Evolutionary conservation across 1,140 invertebrate species (phyloP).

Genomic region (Drosophila albomicans): DNA sequence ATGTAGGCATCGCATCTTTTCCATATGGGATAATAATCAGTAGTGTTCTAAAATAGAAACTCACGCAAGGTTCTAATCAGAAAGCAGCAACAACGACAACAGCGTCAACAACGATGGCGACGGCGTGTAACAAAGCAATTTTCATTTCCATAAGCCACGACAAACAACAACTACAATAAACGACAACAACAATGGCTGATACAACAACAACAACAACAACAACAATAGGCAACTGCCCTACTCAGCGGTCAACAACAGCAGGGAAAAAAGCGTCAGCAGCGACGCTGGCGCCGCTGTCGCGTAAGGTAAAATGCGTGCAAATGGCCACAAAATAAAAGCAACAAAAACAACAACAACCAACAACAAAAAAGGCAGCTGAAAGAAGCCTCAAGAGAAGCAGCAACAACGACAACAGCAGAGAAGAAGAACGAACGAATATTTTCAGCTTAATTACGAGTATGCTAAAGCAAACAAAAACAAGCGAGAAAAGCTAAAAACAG

Average conservation of each 20-base stretch:
- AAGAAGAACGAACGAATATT: constrained; percentile 47
- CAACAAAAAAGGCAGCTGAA: constrained; percentile 12
- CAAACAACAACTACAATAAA: constrained; percentile 23
- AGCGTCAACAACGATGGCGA: neutral
- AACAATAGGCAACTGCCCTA: constrained; percentile 50
- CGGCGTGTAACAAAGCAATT: constrained; percentile 34
- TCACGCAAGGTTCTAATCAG: constrained; percentile 43
- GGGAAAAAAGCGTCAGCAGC: constrained; percentile 25
- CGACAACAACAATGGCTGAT: constrained; percentile 14
- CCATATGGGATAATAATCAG: constrained; percentile 35
- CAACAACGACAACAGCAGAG: neutral
- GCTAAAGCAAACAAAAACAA: constrained; percentile 46
- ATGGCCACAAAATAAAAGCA: constrained; percentile 34
- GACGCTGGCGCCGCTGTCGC: constrained; percentile 31
- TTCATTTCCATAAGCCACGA: constrained; percentile 48
- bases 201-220: constrained; percentile 15
- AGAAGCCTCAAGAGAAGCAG: constrained; percentile 9
- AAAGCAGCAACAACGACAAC: constrained; percentile 11
- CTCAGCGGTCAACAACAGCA: constrained; percentile 62
- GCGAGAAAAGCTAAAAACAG: neutral
- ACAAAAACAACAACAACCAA: neutral
- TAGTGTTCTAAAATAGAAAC: constrained; percentile 57
- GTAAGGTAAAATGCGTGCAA: constrained; percentile 46
- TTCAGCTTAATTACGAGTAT: constrained; percentile 66
- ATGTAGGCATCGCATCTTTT: constrained; percentile 7